phyloP scores from a whole-genome alignment of 2,113 vertebrate genomes.

The Dissostichus mawsoni region DNA sequence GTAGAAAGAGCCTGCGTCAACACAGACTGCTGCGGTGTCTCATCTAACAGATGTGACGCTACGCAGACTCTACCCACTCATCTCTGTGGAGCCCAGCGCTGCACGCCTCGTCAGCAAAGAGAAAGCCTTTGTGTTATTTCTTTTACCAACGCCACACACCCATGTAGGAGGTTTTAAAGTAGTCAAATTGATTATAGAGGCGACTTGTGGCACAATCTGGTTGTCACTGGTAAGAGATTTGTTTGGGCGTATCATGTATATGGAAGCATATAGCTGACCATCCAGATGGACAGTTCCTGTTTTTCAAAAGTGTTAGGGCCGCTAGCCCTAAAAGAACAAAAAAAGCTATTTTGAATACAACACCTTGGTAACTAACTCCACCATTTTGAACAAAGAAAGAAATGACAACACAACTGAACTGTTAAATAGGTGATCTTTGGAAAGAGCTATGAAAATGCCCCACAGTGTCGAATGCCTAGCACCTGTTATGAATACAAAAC shows the following conservation, averaged over 20 bases:
- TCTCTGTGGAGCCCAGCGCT: constrained; percentile 41
- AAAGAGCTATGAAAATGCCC: neutral
- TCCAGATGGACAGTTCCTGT: neutral
- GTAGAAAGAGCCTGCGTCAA: constrained; percentile 59
- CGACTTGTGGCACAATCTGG: neutral
- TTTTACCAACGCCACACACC: constrained; percentile 44
- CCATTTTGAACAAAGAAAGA: neutral
- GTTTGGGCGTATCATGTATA: neutral
- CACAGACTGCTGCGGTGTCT: constrained; percentile 38
- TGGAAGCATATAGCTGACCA: too few species aligned
- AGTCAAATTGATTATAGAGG: constrained; percentile 1
- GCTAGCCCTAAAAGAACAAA: neutral
- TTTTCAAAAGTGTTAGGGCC: neutral
- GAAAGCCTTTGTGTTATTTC: constrained; percentile 63
- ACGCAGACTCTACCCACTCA: constrained; percentile 62
- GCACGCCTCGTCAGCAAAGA: constrained; percentile 50
- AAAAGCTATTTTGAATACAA: neutral
- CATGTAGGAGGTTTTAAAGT: constrained; percentile 50
- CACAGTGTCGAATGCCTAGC: neutral
- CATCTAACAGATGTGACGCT: constrained; percentile 65
- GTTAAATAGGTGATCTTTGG: neutral
- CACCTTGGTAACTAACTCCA: neutral
- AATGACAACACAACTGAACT: neutral
- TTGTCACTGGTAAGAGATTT: constrained; percentile 6
- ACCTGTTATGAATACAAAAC: neutral